A percentile compares a stretch with the other conserved stretches of the same genome.
Evolutionary conservation across 64 coral and sea anemone species (phyloP).

Genomic region (Stylophora pistillata): DNA sequence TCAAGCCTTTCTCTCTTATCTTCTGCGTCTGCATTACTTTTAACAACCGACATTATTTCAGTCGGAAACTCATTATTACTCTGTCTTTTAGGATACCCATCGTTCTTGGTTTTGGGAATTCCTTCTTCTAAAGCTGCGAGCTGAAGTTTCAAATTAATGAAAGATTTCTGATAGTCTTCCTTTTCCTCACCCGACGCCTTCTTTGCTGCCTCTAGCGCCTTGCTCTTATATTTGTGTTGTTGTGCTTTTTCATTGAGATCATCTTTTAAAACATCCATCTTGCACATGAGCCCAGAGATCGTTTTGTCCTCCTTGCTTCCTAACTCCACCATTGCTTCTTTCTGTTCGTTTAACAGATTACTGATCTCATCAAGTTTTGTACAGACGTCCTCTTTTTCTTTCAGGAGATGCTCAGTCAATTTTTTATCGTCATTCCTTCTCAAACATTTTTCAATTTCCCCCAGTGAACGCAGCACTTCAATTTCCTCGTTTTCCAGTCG

Average conservation of each 20-base stretch:
- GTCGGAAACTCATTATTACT: background rate
- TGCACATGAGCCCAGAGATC: constrained; percentile 21
- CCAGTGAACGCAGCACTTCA: constrained; percentile 13
- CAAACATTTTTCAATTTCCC: constrained; percentile 35
- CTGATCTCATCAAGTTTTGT: constrained; percentile 68
- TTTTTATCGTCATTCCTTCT: constrained; percentile 27
- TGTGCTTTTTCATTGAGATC: constrained; percentile 41
- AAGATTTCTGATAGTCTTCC: background rate
- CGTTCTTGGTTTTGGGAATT: background rate
- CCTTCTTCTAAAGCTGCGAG: background rate
- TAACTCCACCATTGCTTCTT: background rate
- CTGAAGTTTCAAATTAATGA: constrained; percentile 1
- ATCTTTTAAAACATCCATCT: constrained; percentile 34
- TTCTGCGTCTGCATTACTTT: background rate
- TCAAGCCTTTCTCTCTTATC: background rate
- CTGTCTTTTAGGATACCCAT: background rate
- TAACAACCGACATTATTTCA: background rate
- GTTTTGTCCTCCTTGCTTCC: background rate
- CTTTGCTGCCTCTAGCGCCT: constrained; percentile 38
- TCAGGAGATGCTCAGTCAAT: constrained; percentile 22
- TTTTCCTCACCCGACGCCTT: constrained; percentile 25
- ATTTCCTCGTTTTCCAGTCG: constrained; percentile 25
- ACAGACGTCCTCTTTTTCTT: constrained; percentile 54
- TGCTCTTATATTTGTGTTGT: constrained; percentile 44
- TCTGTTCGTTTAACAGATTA: constrained; percentile 27